Conservation (phyloP, 2,888 invertebrate species). For the Coleophora deauratella region DNA sequence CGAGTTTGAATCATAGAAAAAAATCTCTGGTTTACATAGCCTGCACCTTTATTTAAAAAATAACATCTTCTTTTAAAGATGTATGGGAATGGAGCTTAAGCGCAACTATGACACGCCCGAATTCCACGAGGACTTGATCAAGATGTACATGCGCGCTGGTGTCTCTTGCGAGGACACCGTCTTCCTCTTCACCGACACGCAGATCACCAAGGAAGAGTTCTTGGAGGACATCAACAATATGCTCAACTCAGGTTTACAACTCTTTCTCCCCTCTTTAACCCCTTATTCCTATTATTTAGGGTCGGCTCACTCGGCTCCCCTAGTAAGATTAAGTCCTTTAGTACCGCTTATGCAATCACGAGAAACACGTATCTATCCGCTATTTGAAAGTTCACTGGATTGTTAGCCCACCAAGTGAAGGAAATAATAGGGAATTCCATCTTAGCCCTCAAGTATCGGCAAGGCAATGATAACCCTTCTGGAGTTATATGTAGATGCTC, state of each 20-base stretch:
- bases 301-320: background rate
- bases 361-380: too few relatives aligned
- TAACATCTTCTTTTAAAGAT: constrained; percentile 30
- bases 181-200: constrained; percentile 91
- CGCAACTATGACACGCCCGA: constrained; percentile 86
- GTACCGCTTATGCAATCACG: too few relatives aligned
- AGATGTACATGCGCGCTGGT: constrained; percentile 86
- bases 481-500: too few relatives aligned
- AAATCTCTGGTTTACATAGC: too few relatives aligned
- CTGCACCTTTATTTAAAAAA: too few relatives aligned
- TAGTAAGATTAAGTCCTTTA: too few relatives aligned
- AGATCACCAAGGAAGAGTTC: constrained; percentile 92
- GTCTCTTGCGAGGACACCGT: constrained; percentile 82
- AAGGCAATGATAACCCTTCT: too few relatives aligned
- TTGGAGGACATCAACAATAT: constrained; percentile 94
- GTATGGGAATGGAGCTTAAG: constrained; percentile 90
- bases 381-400: too few relatives aligned
- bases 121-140: constrained; percentile 90
- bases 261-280: background rate
- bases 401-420: too few relatives aligned
- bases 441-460: too few relatives aligned
- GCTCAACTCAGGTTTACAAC: constrained; percentile 83
- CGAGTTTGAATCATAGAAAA: too few relatives aligned
- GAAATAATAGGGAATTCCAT: too few relatives aligned
- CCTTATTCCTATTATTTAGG: background rate